Conservation (phyloP, 2,113 vertebrate species). For the Zosterops borbonicus region DNA sequence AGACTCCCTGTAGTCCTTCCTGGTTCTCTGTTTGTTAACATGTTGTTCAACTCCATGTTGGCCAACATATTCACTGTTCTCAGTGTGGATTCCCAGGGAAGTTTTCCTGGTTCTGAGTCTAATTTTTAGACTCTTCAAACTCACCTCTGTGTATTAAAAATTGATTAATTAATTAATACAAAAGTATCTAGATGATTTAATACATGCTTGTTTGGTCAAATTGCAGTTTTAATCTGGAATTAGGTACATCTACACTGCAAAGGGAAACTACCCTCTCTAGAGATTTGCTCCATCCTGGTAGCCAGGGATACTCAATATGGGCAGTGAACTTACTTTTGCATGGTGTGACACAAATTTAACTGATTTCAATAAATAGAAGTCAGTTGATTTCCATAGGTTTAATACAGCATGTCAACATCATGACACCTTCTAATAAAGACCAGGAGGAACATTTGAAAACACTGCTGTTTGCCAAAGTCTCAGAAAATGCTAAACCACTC, state of each 20-base stretch:
- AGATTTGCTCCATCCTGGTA: background rate
- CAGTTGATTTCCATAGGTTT: background rate
- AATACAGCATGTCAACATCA: background rate
- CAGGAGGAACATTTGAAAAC: background rate
- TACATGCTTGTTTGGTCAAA: background rate
- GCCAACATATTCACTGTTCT: background rate
- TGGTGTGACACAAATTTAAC: background rate
- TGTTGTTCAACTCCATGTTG: background rate
- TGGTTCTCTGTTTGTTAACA: background rate
- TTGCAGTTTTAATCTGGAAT: background rate
- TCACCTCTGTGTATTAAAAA: background rate
- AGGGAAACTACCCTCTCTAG: background rate
- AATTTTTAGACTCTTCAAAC: background rate
- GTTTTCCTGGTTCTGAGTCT: background rate
- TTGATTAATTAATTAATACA: background rate
- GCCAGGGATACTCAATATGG: background rate
- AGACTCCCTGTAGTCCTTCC: background rate
- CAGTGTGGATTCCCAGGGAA: background rate
- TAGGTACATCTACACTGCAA: background rate
- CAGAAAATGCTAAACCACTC: background rate
- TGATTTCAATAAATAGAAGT: background rate
- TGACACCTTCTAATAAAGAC: background rate
- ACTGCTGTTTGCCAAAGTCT: background rate
- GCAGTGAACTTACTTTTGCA: background rate
- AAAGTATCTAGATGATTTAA: background rate